Base-by-base conservation (phyloP, 2,113 vertebrate species). In the Colius striatus region DNA sequence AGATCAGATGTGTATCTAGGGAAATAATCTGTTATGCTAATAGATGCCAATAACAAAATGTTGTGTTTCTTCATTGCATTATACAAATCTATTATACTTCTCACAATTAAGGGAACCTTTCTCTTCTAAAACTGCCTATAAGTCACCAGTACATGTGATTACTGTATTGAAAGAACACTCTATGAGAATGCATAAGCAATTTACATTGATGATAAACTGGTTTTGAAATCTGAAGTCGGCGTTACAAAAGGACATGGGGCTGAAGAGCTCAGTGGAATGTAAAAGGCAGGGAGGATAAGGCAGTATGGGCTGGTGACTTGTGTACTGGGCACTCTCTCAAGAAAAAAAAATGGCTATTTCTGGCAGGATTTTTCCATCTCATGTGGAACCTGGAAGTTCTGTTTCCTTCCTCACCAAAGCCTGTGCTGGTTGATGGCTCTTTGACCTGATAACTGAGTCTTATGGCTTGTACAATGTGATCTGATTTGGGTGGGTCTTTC, bases 1-100 rank as follows among this genome's bases (percentile, higher is more conserved):
- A 84, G 87, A 51, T 84, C 38, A 73, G 76, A 58, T 81, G 51
- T 29, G 45, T 72, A 51, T 78, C 87, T 36, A 55, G 38, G 70
- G 74, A 89, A 72, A 95, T 73, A 65, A 47, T 79, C 84, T 89
- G 81, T 84, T 89, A 70, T 38, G 90, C 27, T 87, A 5, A 72
- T 65, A 58, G 51, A 53, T 70, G 73, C n/a, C 84, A 72, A 43
- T 82, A 81, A 62, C 26, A 71, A 65, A 87, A 53, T 58, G 66
- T 53, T 77, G 48, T 66, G 48, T 48, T 94, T 85, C 77, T 62
- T 84, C n/a, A 27, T 36, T 75, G 81, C 34, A 50, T 13, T 76
- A 55, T 38, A 38, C 70, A 72, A 78, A 92, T 60, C 32, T 30
- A 10, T 62, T 80, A 73, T 87, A 19, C 54, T 77, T 62, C 85